phyloP scores from a whole-genome alignment of 2,113 vertebrate species.

The Sakesphorus luctuosus region DNA sequence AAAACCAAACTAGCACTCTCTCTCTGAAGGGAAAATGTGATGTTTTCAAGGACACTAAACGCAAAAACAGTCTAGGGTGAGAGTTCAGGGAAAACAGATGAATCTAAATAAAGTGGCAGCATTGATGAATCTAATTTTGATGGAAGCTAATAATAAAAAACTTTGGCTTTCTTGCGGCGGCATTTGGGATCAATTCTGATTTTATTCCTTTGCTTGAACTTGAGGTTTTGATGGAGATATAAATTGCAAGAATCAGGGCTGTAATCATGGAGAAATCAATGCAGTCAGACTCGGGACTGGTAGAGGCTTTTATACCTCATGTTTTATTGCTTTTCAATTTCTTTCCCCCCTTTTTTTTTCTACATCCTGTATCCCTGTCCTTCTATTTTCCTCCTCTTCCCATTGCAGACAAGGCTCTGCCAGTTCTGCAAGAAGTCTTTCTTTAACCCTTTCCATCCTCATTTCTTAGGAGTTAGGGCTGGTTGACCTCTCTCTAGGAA shows the following conservation, averaged over 20 bases:
- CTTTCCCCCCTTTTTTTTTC: neutral
- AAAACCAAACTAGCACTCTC: neutral
- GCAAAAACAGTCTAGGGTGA: neutral
- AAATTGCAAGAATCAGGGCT: constrained; percentile 13
- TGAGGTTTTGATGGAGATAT: constrained; percentile 7
- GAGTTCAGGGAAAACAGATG: neutral
- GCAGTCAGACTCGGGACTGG: neutral
- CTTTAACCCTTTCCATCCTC: neutral
- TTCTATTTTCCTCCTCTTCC: neutral
- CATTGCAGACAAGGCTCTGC: neutral
- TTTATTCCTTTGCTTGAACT: constrained; percentile 33
- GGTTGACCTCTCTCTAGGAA: neutral
- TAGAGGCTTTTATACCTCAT: neutral
- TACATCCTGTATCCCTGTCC: neutral
- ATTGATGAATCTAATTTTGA: constrained; percentile 2
- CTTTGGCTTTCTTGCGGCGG: neutral
- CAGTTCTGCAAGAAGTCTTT: neutral
- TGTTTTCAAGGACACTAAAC: neutral
- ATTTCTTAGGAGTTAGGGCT: neutral
- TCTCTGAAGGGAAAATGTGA: neutral
- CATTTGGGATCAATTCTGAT: constrained; percentile 17
- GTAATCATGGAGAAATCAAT: neutral
- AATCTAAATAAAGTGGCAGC: neutral
- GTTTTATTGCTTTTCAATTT: neutral
- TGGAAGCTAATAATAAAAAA: constrained; percentile 20